phyloP scores from a whole-genome alignment of 1,140 invertebrate genomes.

The Globodera ellingtonae region DNA sequence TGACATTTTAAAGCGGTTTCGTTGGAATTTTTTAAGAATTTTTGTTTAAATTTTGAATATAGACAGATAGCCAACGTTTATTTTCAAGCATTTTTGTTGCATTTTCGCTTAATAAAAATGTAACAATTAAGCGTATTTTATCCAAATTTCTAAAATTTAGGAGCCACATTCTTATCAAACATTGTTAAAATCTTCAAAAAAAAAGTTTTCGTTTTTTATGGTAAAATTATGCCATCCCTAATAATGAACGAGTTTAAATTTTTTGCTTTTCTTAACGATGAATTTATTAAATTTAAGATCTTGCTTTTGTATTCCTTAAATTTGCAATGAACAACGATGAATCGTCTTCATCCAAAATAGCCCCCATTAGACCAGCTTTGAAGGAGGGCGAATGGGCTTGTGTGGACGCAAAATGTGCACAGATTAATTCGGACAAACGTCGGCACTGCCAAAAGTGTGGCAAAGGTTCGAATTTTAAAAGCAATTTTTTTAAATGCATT shows the following conservation, averaged over 20 bases:
- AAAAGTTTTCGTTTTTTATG: too few species aligned
- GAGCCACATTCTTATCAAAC: too few species aligned
- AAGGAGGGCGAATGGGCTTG: slow-evolving; percentile 62
- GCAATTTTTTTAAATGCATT: background rate
- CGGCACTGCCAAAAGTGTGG: slow-evolving; percentile 50
- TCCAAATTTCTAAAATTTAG: too few species aligned
- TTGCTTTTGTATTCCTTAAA: background rate
- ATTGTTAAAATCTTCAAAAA: too few species aligned
- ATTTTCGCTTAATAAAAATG: too few species aligned
- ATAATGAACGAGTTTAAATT: background rate
- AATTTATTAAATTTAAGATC: background rate
- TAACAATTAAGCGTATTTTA: too few species aligned
- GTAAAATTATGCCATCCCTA: too few species aligned
- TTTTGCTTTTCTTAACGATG: background rate
- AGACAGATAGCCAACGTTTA: too few species aligned
- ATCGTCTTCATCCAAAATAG: background rate
- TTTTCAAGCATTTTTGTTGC: too few species aligned
- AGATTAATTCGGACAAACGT: slow-evolving; percentile 52
- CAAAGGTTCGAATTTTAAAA: slow-evolving; percentile 38
- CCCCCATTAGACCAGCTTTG: slow-evolving; percentile 33
- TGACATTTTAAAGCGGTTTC: too few species aligned
- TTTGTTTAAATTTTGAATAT: too few species aligned
- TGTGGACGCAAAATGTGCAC: slow-evolving; percentile 58
- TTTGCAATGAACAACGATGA: background rate
- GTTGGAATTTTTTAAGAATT: too few species aligned